These are phyloP conservation scores for Morone saxatilis DNA, from an alignment of 2,113 vertebrate species.

Conservation along the genomic window DNA sequence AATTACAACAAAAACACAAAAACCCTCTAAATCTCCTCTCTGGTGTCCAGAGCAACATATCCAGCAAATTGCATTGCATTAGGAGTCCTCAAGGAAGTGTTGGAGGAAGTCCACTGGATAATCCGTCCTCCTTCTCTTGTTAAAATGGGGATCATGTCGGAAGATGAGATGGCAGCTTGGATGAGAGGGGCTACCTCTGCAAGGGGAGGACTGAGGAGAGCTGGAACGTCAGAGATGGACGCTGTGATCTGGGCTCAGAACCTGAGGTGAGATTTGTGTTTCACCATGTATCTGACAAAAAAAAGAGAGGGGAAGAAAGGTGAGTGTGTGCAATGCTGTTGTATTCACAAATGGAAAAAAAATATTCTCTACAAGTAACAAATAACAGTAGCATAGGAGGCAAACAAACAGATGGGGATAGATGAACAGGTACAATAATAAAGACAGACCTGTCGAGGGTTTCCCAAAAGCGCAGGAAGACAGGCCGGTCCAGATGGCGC, in stretches of 20 bases:
- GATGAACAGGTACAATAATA: background rate
- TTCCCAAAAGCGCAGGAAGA: conserved; percentile 98
- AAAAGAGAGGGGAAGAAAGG: background rate
- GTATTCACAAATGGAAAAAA: too few relatives aligned
- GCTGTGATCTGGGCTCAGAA: conserved; percentile 87
- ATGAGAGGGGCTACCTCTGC: background rate
- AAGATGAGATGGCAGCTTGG: conserved; percentile 32
- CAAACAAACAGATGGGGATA: background rate
- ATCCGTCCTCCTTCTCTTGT: conserved; percentile 4
- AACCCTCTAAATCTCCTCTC: conserved; percentile 24
- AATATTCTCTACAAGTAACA: background rate
- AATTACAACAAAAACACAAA: conserved; percentile 56
- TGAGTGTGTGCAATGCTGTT: background rate
- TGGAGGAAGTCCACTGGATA: conserved; percentile 25
- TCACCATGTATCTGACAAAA: conserved; percentile 95
- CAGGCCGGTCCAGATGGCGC: conserved; percentile 95
- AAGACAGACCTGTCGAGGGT: conserved; percentile 94
- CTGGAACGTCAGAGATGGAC: conserved; percentile 13
- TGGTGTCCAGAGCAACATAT: conserved; percentile 51
- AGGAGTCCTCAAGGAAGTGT: conserved; percentile 44
- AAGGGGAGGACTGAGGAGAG: conserved; percentile 23
- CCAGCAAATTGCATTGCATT: conserved; percentile 18
- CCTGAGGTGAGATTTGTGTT: conserved; percentile 98
- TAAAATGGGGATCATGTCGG: conserved; percentile 6
- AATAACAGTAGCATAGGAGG: background rate